A percentile compares a stretch with the other conserved stretches of the same genome.
Conservation (phyloP, 2,113 vertebrate genomes). For the Tragelaphus buxtoni region DNA sequence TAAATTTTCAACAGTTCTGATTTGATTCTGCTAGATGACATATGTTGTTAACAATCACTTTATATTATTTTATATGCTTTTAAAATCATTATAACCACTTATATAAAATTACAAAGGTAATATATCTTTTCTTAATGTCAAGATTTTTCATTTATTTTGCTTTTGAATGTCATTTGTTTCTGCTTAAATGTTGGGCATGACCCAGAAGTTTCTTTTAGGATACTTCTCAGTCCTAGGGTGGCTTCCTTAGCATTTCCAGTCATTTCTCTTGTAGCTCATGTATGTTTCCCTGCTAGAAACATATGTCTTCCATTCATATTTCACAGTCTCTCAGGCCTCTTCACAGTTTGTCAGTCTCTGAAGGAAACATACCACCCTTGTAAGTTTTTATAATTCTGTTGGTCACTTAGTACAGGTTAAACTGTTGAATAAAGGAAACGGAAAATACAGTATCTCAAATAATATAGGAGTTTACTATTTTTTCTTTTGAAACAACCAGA, state of each 20-base stretch:
- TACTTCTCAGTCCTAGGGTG: neutral
- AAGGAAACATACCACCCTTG: neutral
- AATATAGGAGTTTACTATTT: neutral
- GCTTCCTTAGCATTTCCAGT: neutral
- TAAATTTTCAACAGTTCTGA: neutral
- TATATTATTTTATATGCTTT: neutral
- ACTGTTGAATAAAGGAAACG: neutral
- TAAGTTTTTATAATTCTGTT: neutral
- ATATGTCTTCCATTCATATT: neutral
- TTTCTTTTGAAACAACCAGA: neutral
- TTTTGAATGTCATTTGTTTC: neutral
- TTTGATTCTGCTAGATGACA: neutral
- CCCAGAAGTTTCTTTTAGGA: neutral
- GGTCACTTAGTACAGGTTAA: neutral
- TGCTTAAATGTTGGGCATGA: neutral
- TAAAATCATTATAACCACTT: slow-evolving; percentile 1
- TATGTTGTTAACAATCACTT: neutral
- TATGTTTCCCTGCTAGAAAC: neutral
- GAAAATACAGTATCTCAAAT: neutral
- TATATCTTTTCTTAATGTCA: neutral
- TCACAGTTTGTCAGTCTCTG: neutral
- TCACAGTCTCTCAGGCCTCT: neutral
- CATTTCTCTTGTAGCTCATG: neutral
- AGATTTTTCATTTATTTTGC: neutral
- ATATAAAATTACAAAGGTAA: neutral